Evolutionary conservation across 2,797 vertebrate genomes (phyloP).

Genomic region (Macroramphosus scolopax): DNA sequence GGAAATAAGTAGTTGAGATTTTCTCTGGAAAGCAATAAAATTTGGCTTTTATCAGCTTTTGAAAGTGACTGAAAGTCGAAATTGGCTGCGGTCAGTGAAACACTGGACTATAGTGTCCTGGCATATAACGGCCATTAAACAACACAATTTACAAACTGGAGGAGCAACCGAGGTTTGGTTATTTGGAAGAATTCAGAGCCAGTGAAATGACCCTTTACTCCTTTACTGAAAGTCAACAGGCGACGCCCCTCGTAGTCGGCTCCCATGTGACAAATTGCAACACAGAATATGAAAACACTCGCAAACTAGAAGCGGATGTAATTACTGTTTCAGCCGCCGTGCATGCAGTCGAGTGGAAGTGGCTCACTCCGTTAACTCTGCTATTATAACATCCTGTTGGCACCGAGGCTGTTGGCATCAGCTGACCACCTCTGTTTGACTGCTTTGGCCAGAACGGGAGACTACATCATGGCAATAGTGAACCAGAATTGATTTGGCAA

Average conservation of each 20-base stretch:
- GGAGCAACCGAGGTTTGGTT: constrained; percentile 23
- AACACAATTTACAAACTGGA: constrained; percentile 24
- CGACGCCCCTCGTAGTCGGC: constrained; percentile 31
- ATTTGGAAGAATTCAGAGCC: constrained; percentile 16
- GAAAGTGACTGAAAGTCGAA: no score
- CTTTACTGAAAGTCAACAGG: constrained; percentile 37
- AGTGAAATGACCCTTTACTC: constrained; percentile 22
- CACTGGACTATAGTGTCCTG: constrained; percentile 8
- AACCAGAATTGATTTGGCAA: constrained; percentile 53
- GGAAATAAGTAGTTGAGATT: constrained; percentile 3
- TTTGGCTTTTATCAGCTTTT: constrained; percentile 18
- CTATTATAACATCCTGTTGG: constrained; percentile 73
- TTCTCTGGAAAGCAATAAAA: constrained; percentile 7
- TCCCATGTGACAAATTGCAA: constrained; percentile 52
- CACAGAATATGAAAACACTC: constrained; percentile 59
- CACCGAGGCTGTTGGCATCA: constrained; percentile 56
- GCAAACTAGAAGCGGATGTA: constrained; percentile 57
- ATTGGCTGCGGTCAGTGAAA: constrained; percentile 8
- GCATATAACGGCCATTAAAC: constrained; percentile 35
- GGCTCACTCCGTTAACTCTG: constrained; percentile 53
- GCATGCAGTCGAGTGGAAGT: constrained; percentile 39
- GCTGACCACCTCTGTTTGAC: constrained; percentile 39
- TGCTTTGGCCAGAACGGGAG: constrained; percentile 29
- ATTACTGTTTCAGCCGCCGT: constrained; percentile 44
- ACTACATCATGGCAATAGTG: constrained; percentile 41